Percentiles rank a stretch among this genome's conserved stretches.
Evolutionary conservation across 2,797 vertebrate species (phyloP).

Genomic region (Thunnus albacares): DNA sequence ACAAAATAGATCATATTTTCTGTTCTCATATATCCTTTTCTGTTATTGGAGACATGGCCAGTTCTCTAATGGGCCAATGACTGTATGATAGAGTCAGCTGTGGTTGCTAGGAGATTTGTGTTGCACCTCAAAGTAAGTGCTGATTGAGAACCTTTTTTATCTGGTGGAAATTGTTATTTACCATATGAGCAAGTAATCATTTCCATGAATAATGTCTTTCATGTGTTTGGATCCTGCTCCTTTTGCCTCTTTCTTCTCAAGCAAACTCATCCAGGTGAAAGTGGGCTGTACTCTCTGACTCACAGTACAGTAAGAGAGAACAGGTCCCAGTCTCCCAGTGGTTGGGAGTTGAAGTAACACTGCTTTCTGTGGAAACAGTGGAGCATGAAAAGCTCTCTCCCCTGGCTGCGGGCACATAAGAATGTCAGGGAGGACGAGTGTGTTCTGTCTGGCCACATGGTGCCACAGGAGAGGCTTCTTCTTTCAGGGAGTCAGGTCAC

Average conservation of each 20-base stretch:
- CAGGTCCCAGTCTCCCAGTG: constrained; percentile 54
- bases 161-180: not conserved
- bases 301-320: constrained; percentile 44
- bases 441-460: constrained; percentile 67
- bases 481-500: constrained; percentile 61
- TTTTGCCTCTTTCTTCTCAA: not conserved
- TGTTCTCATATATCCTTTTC: not conserved
- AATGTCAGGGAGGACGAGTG: constrained; percentile 68
- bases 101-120: constrained; percentile 9
- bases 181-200: not conserved
- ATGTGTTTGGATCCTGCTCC: not conserved
- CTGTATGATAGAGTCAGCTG: constrained; percentile 1
- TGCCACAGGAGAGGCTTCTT: constrained; percentile 69
- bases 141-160: constrained; percentile 11
- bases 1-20: not conserved
- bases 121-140: constrained; percentile 11
- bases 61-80: constrained; percentile 1
- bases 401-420: constrained; percentile 63
- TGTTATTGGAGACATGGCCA: not conserved
- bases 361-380: constrained; percentile 70
- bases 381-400: constrained; percentile 78
- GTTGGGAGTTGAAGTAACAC: constrained; percentile 55
- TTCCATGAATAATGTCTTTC: not conserved
- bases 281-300: constrained; percentile 27
- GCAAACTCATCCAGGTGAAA: constrained; percentile 33